phyloP scores from a whole-genome alignment of 2,888 invertebrate genomes.

The Drosophila mercatorum region DNA sequence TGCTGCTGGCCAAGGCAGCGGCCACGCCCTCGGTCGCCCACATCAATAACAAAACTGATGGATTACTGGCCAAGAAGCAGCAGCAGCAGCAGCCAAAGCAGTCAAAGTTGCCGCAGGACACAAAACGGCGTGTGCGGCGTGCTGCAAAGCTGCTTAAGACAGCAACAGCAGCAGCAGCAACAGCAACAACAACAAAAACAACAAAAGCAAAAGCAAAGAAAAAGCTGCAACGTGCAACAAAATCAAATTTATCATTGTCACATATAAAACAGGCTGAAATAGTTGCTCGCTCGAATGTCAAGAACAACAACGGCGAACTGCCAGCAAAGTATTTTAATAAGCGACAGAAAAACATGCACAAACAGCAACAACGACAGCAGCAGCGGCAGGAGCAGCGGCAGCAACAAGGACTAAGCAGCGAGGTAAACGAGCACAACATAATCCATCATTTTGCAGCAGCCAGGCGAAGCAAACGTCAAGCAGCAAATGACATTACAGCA shows the following conservation, averaged over 20 bases:
- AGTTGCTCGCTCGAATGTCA: conserved; percentile 51
- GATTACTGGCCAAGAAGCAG: conserved; percentile 59
- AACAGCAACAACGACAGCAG: conserved; percentile 34
- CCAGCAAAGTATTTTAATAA: conserved; percentile 81
- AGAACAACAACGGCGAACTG: conserved; percentile 63
- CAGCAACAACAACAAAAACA: conserved; percentile 47
- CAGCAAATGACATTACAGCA: conserved; percentile 66
- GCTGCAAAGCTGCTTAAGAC: conserved; percentile 56
- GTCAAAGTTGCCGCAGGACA: conserved; percentile 50
- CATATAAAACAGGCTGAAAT: conserved; percentile 59
- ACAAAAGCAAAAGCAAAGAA: conserved; percentile 32
- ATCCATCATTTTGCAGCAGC: conserved; percentile 78
- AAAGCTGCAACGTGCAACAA: conserved; percentile 65
- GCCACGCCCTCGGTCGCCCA: conserved; percentile 53
- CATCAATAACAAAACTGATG: conserved; percentile 82
- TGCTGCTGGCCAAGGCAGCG: conserved; percentile 31
- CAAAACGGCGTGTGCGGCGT: conserved; percentile 73
- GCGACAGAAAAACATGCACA: conserved; percentile 81
- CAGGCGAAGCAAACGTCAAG: conserved; percentile 67
- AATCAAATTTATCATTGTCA: conserved; percentile 84
- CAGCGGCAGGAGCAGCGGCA: conserved; percentile 16
- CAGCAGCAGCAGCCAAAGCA: conserved; percentile 45
- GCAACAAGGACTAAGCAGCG: conserved; percentile 44
- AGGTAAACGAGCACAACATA: conserved; percentile 74
- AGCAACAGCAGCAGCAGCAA: conserved; percentile 53